Base-by-base conservation (phyloP, 2,888 invertebrate species). In the Leucophenga maculata region DNA sequence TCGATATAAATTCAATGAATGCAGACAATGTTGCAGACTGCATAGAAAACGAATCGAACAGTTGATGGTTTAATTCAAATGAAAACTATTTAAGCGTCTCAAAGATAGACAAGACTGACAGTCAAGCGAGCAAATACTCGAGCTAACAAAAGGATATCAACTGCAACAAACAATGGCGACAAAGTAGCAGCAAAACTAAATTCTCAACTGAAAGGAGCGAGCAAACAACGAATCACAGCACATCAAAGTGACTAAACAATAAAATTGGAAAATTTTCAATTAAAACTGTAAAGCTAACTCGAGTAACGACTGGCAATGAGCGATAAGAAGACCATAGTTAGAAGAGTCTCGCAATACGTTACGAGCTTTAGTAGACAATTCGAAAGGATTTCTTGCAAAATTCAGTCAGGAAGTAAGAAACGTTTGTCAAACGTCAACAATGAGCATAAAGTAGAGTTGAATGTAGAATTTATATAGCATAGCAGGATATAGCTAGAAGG, bases 271-370 rank as follows among this genome's bases (percentile, higher is more conserved):
- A 70, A 74, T 72, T 80, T 80, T 81, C 81, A 80, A 80, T 80
- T 81, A 80, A 81, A 80, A 77, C 80, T 72, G 80, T 78, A 81
- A 80, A 74, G 71, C 52, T 20, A 62, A 55, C 64, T 59, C 22
- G 59, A 69, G 52, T 69, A 69, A 67, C n/a, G 59, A 65, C 55
- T 59, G 71, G 50, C 57, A 48, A 26, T 13, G 44, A 3, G 65
- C 8, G 16, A n/a, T 18, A 32, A 62, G 18, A 11, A 48, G 31
- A 32, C 32, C 16, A 39, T 39, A n/a, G 60, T 39, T 14, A 14
- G 8, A 39, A 9, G 20, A 39, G 31, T 18, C 20, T 20, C 4
- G 46, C 46, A 46, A 46, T 46, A 46, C 6, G 46, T 46, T 46
- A n/a, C 46, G 46, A 46, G 18, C 16, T 46, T 48, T 46, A 26